Conservation (phyloP, 1,140 invertebrate genomes). For the Cephus cinctus region DNA sequence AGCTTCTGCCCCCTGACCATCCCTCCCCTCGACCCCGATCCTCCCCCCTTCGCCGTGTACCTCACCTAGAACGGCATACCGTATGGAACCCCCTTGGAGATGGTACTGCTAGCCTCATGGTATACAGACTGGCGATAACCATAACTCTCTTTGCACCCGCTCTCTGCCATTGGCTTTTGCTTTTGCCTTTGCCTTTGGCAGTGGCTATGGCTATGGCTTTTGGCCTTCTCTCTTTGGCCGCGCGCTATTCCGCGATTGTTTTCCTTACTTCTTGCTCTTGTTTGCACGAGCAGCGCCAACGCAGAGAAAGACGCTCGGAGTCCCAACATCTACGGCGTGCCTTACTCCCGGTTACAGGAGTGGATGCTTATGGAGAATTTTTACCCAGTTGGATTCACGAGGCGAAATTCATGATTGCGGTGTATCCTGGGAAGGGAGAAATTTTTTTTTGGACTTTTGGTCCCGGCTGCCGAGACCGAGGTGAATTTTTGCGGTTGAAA, state of each 20-base stretch:
- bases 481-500: not conserved
- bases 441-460: not conserved
- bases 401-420: conserved; percentile 33
- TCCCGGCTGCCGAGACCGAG: conserved; percentile 4
- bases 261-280: conserved; percentile 23
- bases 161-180: not conserved
- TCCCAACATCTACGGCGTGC: not conserved
- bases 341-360: conserved; percentile 2
- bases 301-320: not conserved
- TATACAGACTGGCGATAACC: conserved; percentile 35
- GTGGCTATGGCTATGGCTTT: not conserved
- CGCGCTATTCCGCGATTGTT: conserved; percentile 28
- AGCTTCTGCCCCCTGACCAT: too few species aligned
- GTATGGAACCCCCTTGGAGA: not conserved
- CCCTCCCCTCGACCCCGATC: conserved; percentile 6
- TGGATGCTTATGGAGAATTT: not conserved
- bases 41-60: conserved; percentile 10
- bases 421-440: conserved; percentile 8
- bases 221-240: conserved; percentile 4
- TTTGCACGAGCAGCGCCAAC: too few species aligned
- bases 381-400: conserved; percentile 24
- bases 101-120: conserved; percentile 2
- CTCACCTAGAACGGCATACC: conserved; percentile 1
- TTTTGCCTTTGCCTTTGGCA: too few species aligned
- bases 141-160: conserved; percentile 24